phyloP scores from a whole-genome alignment of 2,113 vertebrate genomes.

The Sebastes schlegelii region DNA sequence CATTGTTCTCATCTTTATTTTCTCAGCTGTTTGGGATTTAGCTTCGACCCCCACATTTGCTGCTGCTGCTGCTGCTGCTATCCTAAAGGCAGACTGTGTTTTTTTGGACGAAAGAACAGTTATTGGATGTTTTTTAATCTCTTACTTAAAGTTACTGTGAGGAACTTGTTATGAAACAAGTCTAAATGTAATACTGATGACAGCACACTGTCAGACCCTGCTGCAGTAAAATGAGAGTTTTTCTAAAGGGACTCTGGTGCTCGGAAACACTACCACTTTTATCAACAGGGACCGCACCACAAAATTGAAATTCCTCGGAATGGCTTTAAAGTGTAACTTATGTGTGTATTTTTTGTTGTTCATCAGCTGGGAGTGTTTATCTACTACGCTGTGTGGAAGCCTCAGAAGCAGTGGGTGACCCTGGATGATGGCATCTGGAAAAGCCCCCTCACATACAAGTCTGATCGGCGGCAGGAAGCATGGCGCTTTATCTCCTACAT shows the following conservation, averaged over 20 bases:
- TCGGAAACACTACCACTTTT: too few relatives aligned
- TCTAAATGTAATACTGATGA: too few relatives aligned
- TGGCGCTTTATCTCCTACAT: constrained; percentile 95
- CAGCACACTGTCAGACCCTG: too few relatives aligned
- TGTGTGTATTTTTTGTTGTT: background rate
- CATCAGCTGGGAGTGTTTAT: constrained; percentile 89
- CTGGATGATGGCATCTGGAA: constrained; percentile 85
- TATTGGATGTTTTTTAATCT: too few relatives aligned
- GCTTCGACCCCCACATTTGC: background rate
- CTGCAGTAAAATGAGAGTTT: too few relatives aligned
- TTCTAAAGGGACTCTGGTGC: too few relatives aligned
- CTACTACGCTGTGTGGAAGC: constrained; percentile 93
- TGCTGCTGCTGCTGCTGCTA: background rate
- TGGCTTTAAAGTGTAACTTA: background rate
- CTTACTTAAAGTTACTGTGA: background rate
- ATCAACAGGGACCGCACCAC: too few relatives aligned
- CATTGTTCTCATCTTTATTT: constrained; percentile 10
- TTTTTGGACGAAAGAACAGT: background rate
- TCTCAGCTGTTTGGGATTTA: constrained; percentile 40
- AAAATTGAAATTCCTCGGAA: too few relatives aligned
- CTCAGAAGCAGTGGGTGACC: constrained; percentile 92
- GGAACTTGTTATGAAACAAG: too few relatives aligned
- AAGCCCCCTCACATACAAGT: constrained; percentile 88
- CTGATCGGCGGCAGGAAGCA: constrained; percentile 84
- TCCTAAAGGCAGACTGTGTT: background rate